These are phyloP conservation scores for Anhinga rufa DNA, from an alignment of 2,113 vertebrate genomes.

Conservation along the genomic window DNA sequence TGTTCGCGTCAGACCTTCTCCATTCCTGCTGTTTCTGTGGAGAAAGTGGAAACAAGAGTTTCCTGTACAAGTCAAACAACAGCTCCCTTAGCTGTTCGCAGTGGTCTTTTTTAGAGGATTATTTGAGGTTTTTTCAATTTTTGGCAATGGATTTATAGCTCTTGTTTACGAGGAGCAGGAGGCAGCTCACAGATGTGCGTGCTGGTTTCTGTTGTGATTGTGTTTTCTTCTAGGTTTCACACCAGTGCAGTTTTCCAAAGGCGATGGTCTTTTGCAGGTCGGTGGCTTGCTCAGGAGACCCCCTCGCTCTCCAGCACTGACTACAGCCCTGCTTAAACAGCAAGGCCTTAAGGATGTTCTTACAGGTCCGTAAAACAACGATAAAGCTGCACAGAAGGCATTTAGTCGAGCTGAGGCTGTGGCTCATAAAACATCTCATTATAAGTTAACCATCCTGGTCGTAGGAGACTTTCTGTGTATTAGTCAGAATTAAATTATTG, in stretches of 20 bases:
- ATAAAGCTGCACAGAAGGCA: neutral
- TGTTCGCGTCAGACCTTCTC: neutral
- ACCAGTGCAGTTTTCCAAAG: neutral
- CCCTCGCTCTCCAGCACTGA: neutral
- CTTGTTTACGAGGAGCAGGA: neutral
- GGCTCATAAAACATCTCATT: neutral
- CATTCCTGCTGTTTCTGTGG: neutral
- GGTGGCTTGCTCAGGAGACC: neutral
- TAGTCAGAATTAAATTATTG: neutral
- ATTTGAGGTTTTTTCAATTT: neutral
- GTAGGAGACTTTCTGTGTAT: neutral
- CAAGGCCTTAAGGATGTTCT: neutral
- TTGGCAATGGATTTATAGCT: neutral
- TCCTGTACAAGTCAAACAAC: neutral
- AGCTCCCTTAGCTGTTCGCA: neutral
- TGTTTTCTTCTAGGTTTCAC: neutral
- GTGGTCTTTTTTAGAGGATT: neutral
- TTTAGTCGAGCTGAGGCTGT: neutral
- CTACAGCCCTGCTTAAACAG: neutral
- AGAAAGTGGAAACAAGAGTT: neutral
- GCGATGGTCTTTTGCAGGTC: neutral
- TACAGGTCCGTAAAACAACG: neutral
- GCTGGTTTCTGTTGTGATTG: neutral
- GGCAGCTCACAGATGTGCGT: neutral
- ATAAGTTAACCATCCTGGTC: neutral